Percentiles rank a stretch among this genome's conserved stretches.
Evolutionary conservation across 2,113 vertebrate genomes (phyloP).

Genomic region (Pelusios castaneus): DNA sequence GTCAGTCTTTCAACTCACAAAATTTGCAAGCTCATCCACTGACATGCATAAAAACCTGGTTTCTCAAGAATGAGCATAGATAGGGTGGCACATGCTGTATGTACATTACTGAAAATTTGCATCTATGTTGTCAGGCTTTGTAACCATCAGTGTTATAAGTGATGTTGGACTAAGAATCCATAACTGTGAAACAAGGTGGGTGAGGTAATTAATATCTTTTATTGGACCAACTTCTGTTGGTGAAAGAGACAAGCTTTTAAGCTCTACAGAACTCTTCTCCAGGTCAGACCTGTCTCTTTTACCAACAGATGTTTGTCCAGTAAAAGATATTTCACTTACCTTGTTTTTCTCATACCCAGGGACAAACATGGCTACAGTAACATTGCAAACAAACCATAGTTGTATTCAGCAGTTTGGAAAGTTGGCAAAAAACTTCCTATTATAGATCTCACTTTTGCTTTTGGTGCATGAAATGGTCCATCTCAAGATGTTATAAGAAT

Average conservation of each 20-base stretch:
- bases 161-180: background rate
- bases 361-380: background rate
- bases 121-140: background rate
- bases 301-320: background rate
- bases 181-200: background rate
- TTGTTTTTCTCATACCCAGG: background rate
- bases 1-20: background rate
- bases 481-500: conserved; percentile 18
- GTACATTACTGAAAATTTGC: background rate
- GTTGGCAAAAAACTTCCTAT: conserved; percentile 13
- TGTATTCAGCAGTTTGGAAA: conserved; percentile 16
- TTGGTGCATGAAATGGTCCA: background rate
- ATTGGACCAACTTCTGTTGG: background rate
- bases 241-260: background rate
- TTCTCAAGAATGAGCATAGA: conserved; percentile 6
- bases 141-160: conserved; percentile 21
- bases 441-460: conserved; percentile 29
- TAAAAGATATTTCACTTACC: background rate
- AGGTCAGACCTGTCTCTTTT: background rate
- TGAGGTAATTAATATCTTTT: background rate
- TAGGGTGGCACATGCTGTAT: background rate
- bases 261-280: background rate
- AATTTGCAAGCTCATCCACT: rapidly evolving
- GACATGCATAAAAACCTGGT: background rate
- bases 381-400: background rate